A percentile compares a stretch with the other conserved stretches of the same genome.
phyloP scores from a whole-genome alignment of 92 coral and sea anemone genomes.

The Galaxea fascicularis region DNA sequence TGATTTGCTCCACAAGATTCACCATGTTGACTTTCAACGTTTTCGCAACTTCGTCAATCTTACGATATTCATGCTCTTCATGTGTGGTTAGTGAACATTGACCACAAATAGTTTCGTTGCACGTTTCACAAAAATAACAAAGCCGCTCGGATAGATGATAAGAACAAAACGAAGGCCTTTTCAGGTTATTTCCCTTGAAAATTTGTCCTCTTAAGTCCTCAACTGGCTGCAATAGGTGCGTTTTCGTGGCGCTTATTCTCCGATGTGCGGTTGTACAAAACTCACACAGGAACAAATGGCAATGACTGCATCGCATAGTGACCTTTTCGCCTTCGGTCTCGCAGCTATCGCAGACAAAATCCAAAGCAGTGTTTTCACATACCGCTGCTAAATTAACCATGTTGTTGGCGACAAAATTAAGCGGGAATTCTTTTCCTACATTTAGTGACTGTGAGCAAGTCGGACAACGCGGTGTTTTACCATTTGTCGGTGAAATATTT shows the following conservation, averaged over 20 bases:
- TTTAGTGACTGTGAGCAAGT: conserved; percentile 60
- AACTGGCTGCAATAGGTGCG: conserved; percentile 64
- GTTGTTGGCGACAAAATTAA: conserved; percentile 76
- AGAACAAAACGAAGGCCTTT: conserved; percentile 66
- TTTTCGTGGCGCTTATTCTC: conserved; percentile 76
- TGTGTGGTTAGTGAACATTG: conserved; percentile 60
- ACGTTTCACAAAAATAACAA: conserved; percentile 67
- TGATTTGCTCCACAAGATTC: conserved; percentile 58
- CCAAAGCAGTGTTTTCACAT: conserved; percentile 21
- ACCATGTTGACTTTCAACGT: conserved; percentile 63
- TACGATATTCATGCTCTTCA: conserved; percentile 48
- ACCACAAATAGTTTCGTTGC: conserved; percentile 59
- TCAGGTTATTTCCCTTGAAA: conserved; percentile 19
- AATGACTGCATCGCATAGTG: conserved; percentile 71
- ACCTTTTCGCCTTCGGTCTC: conserved; percentile 70
- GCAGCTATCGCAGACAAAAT: conserved; percentile 74
- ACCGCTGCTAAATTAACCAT: conserved; percentile 71
- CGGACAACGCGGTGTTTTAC: conserved; percentile 68
- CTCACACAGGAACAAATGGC: conserved; percentile 68
- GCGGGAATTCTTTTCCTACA: conserved; percentile 65
- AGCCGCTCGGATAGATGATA: conserved; percentile 57
- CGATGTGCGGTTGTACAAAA: conserved; percentile 87
- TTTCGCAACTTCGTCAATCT: conserved; percentile 45
- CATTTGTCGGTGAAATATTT: conserved; percentile 60
- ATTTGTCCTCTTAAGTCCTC: conserved; percentile 56